Evolutionary conservation across 2,888 invertebrate species (phyloP).

Genomic region (Microplitis manilae): DNA sequence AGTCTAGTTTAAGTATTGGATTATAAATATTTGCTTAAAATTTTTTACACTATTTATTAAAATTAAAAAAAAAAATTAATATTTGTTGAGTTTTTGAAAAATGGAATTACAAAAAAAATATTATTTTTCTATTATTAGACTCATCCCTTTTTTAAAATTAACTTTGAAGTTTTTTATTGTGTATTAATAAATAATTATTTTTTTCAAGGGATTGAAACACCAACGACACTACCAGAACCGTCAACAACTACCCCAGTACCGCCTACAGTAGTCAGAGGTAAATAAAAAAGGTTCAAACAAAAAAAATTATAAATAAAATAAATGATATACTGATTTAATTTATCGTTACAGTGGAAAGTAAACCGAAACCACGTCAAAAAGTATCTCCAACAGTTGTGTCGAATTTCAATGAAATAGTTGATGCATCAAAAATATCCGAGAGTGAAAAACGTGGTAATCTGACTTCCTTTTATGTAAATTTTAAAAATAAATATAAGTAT

Average conservation of each 20-base stretch:
- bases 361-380: conserved; percentile 58
- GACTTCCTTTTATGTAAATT: conserved; percentile 2
- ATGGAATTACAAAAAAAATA: too few species aligned
- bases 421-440: conserved; percentile 60
- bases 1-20: too few species aligned
- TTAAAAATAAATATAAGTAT: neutral
- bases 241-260: conserved; percentile 55
- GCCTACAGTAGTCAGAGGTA: conserved; percentile 56
- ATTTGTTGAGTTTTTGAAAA: too few species aligned
- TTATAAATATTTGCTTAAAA: too few species aligned
- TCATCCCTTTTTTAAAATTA: neutral
- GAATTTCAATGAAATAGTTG: conserved; percentile 61
- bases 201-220: conserved; percentile 61
- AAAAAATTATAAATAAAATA: conserved; percentile 22
- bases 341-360: conserved; percentile 58
- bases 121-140: too few species aligned
- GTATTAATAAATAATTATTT: neutral
- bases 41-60: too few species aligned
- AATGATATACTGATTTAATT: conserved; percentile 20
- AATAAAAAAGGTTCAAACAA: conserved; percentile 28
- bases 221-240: conserved; percentile 59
- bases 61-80: too few species aligned
- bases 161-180: neutral
- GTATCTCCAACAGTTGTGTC: conserved; percentile 57
- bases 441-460: conserved; percentile 59